Percentiles rank a stretch among this genome's conserved stretches.
Evolutionary conservation across 2,113 vertebrate genomes (phyloP).

Genomic region (Trachemys scripta): DNA sequence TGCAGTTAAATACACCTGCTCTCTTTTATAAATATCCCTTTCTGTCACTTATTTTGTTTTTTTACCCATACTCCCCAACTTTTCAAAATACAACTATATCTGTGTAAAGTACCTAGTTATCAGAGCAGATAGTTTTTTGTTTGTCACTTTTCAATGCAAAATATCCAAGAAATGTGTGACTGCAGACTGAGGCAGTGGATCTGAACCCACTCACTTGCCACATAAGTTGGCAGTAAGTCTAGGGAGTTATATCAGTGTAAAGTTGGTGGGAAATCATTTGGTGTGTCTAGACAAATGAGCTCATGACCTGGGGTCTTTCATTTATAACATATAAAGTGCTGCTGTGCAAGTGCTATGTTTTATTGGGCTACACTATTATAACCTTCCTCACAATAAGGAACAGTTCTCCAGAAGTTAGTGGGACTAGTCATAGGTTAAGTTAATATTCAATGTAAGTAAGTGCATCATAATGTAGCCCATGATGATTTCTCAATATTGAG

Average conservation of each 20-base stretch:
- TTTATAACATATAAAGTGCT: fast-evolving
- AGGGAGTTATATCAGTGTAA: background rate
- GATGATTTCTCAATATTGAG: background rate
- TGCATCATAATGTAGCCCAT: background rate
- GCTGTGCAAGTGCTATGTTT: background rate
- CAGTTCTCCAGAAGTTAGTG: fast-evolving
- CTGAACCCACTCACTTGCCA: background rate
- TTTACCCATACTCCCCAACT: background rate
- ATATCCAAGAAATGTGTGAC: background rate
- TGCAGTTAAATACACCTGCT: background rate
- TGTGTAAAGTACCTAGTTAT: background rate
- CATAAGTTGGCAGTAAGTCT: background rate
- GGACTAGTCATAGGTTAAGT: background rate
- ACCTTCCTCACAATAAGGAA: background rate
- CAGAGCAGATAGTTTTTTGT: background rate
- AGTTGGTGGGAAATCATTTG: background rate
- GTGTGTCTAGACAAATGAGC: background rate
- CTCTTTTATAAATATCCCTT: background rate
- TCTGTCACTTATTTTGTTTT: background rate
- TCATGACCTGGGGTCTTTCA: background rate
- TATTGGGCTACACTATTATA: background rate
- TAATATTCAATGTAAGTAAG: background rate
- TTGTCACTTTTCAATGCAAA: background rate
- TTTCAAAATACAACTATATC: background rate
- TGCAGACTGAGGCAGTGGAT: background rate